phyloP scores from a whole-genome alignment of 2,888 invertebrate genomes.

The Sesamia inferens region DNA sequence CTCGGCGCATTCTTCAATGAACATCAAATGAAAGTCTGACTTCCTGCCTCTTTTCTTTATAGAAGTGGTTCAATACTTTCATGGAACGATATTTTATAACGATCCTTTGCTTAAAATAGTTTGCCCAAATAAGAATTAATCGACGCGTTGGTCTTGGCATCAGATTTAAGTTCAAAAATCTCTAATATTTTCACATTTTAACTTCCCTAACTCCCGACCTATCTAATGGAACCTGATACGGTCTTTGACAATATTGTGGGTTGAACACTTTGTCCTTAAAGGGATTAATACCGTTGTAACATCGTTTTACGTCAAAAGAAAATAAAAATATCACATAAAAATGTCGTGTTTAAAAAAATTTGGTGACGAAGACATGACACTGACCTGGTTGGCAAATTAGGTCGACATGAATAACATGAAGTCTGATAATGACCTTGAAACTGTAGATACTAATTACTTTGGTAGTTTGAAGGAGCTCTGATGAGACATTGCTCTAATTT shows the following conservation, averaged over 20 bases:
- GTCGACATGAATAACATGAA: slow-evolving; percentile 65
- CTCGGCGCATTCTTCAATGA: slow-evolving; percentile 48
- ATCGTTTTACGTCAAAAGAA: not conserved
- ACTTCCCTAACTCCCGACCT: not conserved
- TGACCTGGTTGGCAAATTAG: slow-evolving; percentile 74
- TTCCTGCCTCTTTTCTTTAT: slow-evolving; percentile 59
- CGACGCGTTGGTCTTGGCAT: slow-evolving; percentile 46
- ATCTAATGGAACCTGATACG: slow-evolving; percentile 20
- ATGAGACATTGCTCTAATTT: slow-evolving; percentile 26
- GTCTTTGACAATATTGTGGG: not conserved
- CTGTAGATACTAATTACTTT: slow-evolving; percentile 53
- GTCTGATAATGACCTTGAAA: slow-evolving; percentile 66
- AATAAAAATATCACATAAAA: slow-evolving; percentile 29
- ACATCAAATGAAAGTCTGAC: slow-evolving; percentile 59
- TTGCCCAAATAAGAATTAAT: slow-evolving; percentile 43
- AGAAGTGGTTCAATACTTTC: slow-evolving; percentile 58
- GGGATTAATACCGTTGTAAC: slow-evolving; percentile 4
- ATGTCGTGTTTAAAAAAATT: slow-evolving; percentile 31
- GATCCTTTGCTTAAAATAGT: slow-evolving; percentile 49
- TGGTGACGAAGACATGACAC: slow-evolving; percentile 62
- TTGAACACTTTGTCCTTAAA: not conserved
- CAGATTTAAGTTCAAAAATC: not conserved
- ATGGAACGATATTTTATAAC: slow-evolving; percentile 35
- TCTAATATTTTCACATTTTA: not conserved
- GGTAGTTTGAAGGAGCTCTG: slow-evolving; percentile 37